Conservation (phyloP, 2,888 invertebrate genomes). For the Ophion obscuratus region DNA sequence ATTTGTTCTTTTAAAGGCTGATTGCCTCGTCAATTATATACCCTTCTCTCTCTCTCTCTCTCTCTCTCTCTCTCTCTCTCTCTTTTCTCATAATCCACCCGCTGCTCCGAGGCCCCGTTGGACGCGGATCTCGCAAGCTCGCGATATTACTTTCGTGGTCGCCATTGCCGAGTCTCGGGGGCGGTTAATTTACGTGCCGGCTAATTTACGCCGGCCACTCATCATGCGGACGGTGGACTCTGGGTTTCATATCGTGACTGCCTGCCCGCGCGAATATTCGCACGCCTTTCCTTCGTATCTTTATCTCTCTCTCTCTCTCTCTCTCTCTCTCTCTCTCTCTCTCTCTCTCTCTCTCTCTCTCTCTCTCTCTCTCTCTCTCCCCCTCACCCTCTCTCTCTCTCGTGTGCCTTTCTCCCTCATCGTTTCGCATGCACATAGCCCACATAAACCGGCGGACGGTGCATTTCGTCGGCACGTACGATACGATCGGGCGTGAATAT, state of each 20-base stretch:
- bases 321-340: conserved; percentile 5
- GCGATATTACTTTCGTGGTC: conserved; percentile 71
- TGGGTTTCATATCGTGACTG: conserved; percentile 75
- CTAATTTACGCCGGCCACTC: conserved; percentile 80
- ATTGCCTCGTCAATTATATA: conserved; percentile 45
- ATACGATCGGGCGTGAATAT: conserved; percentile 27
- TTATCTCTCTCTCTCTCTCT: conserved; percentile 32
- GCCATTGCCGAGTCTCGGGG: conserved; percentile 74
- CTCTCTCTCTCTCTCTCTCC: conserved; percentile 35
- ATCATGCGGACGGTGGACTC: conserved; percentile 72
- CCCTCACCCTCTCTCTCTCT: conserved; percentile 32
- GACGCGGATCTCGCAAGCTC: conserved; percentile 46
- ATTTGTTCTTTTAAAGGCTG: conserved; percentile 40
- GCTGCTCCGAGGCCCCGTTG: conserved; percentile 36
- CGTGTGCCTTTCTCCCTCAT: conserved; percentile 21
- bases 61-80: conserved; percentile 26
- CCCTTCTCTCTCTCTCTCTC: conserved; percentile 23
- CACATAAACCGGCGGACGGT: conserved; percentile 12
- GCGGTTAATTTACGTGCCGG: conserved; percentile 80
- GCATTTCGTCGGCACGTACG: conserved; percentile 37
- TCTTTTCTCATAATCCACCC: conserved; percentile 45
- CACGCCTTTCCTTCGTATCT: conserved; percentile 58
- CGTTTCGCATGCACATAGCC: conserved; percentile 17
- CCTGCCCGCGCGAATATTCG: conserved; percentile 61
- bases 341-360: conserved; percentile 32